phyloP scores from a whole-genome alignment of 2,888 invertebrate species.

The Coelopa pilipes region DNA sequence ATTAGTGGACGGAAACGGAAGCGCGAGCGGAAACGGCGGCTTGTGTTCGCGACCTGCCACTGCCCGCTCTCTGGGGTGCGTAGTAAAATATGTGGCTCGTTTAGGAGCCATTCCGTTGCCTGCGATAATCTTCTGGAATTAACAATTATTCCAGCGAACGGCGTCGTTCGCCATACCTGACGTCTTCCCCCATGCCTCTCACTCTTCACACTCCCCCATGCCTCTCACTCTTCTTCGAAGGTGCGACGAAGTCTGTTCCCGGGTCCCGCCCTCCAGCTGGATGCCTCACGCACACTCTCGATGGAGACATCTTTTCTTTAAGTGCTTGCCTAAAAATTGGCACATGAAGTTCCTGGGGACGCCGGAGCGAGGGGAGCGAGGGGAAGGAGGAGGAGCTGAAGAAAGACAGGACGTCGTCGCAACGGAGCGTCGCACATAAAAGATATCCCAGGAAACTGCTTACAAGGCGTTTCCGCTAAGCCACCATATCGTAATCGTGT shows the following conservation, averaged over 20 bases:
- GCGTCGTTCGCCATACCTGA: not conserved
- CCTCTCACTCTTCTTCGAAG: too few relatives aligned
- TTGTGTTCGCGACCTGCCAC: not conserved
- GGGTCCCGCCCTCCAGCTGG: too few relatives aligned
- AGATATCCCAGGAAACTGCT: slow-evolving; percentile 21
- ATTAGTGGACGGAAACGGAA: slow-evolving; percentile 26
- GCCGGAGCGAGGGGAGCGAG: too few relatives aligned
- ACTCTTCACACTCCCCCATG: too few relatives aligned
- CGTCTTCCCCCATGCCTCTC: too few relatives aligned
- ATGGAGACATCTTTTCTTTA: slow-evolving; percentile 6
- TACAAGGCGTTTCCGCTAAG: not conserved
- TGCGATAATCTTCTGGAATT: slow-evolving; percentile 28
- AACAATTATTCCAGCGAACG: slow-evolving; percentile 3
- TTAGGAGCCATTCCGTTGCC: not conserved
- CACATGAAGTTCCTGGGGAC: slow-evolving; percentile 1
- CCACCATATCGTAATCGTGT: too few relatives aligned
- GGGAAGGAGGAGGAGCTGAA: too few relatives aligned
- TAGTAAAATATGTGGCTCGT: not conserved
- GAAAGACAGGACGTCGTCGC: too few relatives aligned
- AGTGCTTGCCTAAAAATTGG: slow-evolving; percentile 4
- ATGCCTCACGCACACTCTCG: too few relatives aligned
- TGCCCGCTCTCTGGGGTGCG: too few relatives aligned
- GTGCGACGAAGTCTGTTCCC: too few relatives aligned
- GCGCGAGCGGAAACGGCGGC: slow-evolving; percentile 17
- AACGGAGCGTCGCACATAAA: slow-evolving; percentile 2